Conservation (phyloP, 64 coral and sea anemone species). For the Exaiptasia diaphana region DNA sequence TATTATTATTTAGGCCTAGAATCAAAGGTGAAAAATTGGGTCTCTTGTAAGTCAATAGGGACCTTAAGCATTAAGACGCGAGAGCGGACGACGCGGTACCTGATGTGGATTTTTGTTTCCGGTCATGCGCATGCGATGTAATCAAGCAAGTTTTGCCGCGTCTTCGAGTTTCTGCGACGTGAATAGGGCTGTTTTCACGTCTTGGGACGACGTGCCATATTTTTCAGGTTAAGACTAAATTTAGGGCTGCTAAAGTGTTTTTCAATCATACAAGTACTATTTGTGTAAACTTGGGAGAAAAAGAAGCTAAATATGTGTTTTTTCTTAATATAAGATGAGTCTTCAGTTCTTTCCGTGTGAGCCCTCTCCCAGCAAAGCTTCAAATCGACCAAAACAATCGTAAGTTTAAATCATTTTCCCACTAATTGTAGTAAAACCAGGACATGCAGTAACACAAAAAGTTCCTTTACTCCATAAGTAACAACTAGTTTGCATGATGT, state of each 20-base stretch:
- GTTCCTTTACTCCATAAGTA: no score
- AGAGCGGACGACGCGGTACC: slow-evolving; percentile 11
- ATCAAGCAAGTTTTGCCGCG: not conserved
- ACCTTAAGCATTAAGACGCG: slow-evolving; percentile 27
- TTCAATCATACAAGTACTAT: not conserved
- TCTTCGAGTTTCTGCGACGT: slow-evolving; percentile 21
- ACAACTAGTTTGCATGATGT: no score
- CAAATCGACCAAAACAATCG: slow-evolving; percentile 42
- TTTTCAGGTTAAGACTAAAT: slow-evolving; percentile 13
- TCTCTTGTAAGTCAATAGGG: no score
- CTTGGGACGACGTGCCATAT: slow-evolving; percentile 18
- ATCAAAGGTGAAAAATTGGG: no score
- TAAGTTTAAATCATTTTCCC: slow-evolving; percentile 15
- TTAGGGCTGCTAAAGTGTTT: slow-evolving; percentile 23
- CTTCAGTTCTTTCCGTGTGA: not conserved
- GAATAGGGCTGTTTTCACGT: slow-evolving; percentile 7
- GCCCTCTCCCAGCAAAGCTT: slow-evolving; percentile 3
- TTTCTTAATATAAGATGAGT: slow-evolving; percentile 40
- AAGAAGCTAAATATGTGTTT: slow-evolving; percentile 34
- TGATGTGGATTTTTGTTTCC: not conserved
- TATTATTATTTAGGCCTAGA: no score
- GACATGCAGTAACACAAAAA: no score
- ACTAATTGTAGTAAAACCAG: no score
- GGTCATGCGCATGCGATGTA: not conserved
- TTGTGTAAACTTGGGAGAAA: not conserved